Evolutionary conservation across 2,113 vertebrate genomes (phyloP), one percentile per base, ranked within the genome.

Genomic region (Oncorhynchus mykiss): DNA sequence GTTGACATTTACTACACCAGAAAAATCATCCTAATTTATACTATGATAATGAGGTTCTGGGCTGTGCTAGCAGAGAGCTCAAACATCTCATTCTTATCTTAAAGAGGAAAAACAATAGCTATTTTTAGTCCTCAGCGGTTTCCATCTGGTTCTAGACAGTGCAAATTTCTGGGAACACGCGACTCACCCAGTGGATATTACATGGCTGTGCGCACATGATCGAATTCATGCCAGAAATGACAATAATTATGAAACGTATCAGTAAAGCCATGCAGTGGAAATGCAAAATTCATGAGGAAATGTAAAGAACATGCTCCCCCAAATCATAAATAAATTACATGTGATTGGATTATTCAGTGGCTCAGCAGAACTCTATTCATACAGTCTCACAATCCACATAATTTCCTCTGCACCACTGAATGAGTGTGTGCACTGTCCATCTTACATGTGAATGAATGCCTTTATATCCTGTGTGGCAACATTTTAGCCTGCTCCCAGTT

Each of bases 271-370:
- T 81, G 80, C 81, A 75, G 78, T 60, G 80, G 74, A 80, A 85
- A 88, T 92, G 65, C 76, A 91, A 88, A 81, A 90, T 90, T 87
- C 80, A 89, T 85, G 34, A 2, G 74, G 20, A 81, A 90, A 86
- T 87, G 88, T 88, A 87, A 89, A 83, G 85, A 89, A 85, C 45
- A 71, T 72, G 80, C 80, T 85, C 31, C 9, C 7, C 14, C 72
- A 83, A 88, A 87, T 80, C 6, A 67, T 90, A 67, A 90, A 90
- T 90, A 87, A 90, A 91, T 89, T 69, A 87, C 75, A 22, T 57
- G 24, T 83, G 84, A 91, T 88, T 88, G 80, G 88, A 90, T 90
- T 84, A 90, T 90, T 87, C 80, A 85, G 87, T 81, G 70, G 48
- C 77, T 84, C 78, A 80, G 83, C 71, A 84, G 84, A 88, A 77